Base-by-base conservation (phyloP, 2,113 vertebrate genomes). In the Pseudorhombus dupliciocellatus region DNA sequence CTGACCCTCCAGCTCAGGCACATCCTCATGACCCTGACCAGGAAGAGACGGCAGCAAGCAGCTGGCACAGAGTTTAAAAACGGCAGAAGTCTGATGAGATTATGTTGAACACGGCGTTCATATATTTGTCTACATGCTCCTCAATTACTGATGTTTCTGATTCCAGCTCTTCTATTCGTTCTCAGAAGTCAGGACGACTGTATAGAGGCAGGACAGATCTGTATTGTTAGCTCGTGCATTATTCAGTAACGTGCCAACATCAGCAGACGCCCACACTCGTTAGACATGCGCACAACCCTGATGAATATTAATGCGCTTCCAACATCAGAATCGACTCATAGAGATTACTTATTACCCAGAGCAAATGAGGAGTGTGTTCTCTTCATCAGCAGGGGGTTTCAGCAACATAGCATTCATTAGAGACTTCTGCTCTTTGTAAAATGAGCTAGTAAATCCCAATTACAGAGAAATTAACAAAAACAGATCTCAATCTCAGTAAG, bases 1-100 rank as follows among this genome's bases (percentile, higher is more conserved):
- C 25, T 56, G 67, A 85, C 80, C 68, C 55, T 65, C 69, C 86
- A 92, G 81, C 88, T 89, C 86, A 88, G 82, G 25, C 71, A 20
- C 78, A 58, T 66, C 54, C 76, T 46, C 16, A 3, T 37, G 12
- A 37, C 77, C 84, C 75, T 54, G 78, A 63, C 34, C 70, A 16
- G 60, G 70, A 80, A 76, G 62, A 75, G 24, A 73, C 57, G 65
- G 34, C 52, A 68, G 20, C 71, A 57, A 70, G 65, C 84, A 87
- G 74, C 87, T 91, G 84, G 42, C 44, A 58, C 62, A 18, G 20
- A 60, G 53, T 54, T 54, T 34, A 14, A 70, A 75, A 78, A 70
- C 40, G 66, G 65, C 14, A 24, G 42, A 70, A 72, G 42, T 57
- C 10, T 34, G 3, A 55, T 42, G 28, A 56, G 60, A 75, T 79